A percentile compares a stretch with the other conserved stretches of the same genome.
These are phyloP conservation scores for Cepaea hortensis DNA, from an alignment of 2,888 invertebrate genomes.

Conservation along the genomic window DNA sequence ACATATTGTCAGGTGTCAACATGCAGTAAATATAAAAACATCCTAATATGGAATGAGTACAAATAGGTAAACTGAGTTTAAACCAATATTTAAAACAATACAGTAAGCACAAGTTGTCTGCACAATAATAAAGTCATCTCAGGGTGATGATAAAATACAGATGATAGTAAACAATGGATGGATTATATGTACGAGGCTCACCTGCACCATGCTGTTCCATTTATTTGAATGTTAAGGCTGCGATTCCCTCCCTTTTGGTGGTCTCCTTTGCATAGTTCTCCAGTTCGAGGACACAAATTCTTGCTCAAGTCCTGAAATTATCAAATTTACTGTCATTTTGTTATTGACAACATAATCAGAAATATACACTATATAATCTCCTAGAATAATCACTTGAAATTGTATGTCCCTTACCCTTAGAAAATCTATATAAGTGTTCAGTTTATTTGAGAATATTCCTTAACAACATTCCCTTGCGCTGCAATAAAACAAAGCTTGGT, in stretches of 20 bases:
- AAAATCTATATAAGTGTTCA: too few species aligned
- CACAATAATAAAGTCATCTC: too few species aligned
- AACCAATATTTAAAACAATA: too few species aligned
- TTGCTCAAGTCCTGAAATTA: conserved; percentile 49
- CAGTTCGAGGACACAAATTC: conserved; percentile 49
- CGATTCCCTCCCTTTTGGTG: conserved; percentile 3
- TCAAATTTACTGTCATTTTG: not conserved
- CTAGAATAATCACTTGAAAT: too few species aligned
- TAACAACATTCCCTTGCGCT: too few species aligned
- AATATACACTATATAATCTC: too few species aligned
- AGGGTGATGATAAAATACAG: not conserved
- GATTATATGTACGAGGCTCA: not conserved
- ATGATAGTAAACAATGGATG: not conserved
- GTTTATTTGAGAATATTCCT: too few species aligned
- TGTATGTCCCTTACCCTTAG: too few species aligned
- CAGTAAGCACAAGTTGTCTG: too few species aligned
- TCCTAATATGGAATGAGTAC: not conserved
- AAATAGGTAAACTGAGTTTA: too few species aligned
- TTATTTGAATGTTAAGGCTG: conserved; percentile 31
- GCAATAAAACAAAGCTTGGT: too few species aligned
- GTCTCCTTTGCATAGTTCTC: conserved; percentile 32
- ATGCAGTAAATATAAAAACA: not conserved
- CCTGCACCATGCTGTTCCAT: conserved; percentile 41
- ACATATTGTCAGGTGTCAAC: not conserved
- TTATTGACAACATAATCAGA: too few species aligned